Percentiles rank a stretch among this genome's conserved stretches.
Evolutionary conservation across 2,113 vertebrate genomes (phyloP).

Genomic region (Ophiodon elongatus): DNA sequence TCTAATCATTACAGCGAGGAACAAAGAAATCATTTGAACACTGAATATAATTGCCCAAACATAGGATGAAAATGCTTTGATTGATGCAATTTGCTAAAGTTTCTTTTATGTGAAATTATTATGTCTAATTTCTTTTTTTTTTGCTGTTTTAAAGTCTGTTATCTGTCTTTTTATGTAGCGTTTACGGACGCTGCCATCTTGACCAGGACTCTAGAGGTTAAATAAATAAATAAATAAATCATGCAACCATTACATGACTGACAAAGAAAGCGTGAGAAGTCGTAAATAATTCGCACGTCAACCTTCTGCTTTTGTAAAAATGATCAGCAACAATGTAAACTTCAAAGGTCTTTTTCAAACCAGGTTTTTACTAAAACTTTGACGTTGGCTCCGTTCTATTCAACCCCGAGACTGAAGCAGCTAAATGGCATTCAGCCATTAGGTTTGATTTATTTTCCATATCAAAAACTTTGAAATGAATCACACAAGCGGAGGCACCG

Average conservation of each 20-base stretch:
- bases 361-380: neutral
- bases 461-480: slow-evolving; percentile 11
- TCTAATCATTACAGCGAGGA: too few species aligned
- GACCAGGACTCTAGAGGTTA: neutral
- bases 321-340: neutral
- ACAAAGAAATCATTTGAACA: too few species aligned
- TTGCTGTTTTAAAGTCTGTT: neutral
- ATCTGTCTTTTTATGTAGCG: neutral
- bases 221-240: neutral
- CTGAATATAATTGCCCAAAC: too few species aligned
- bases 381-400: neutral
- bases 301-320: neutral
- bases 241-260: neutral
- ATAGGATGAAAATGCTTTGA: too few species aligned
- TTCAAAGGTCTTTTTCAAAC: neutral
- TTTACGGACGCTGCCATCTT: too few species aligned
- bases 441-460: slow-evolving; percentile 8
- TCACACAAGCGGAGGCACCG: neutral
- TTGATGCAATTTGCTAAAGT: too few species aligned
- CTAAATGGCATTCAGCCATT: neutral
- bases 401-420: neutral
- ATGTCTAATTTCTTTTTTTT: too few species aligned
- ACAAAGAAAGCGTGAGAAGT: neutral
- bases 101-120: neutral
- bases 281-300: neutral